Conservation (phyloP, 2,797 vertebrate genomes). For the Eleutherodactylus coqui region DNA sequence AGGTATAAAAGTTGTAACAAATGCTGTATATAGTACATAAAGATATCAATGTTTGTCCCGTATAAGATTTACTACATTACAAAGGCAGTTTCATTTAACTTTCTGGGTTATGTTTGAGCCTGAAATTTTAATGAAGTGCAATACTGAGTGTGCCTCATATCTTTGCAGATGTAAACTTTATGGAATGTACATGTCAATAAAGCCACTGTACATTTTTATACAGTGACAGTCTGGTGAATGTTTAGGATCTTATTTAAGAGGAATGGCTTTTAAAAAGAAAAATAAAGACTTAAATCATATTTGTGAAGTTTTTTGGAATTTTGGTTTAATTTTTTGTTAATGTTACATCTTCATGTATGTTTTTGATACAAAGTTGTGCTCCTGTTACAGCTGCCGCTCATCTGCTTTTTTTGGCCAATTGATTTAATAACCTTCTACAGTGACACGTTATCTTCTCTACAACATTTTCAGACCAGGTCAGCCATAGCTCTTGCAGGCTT, state of each 20-base stretch:
- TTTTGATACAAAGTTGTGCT: neutral
- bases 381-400: neutral
- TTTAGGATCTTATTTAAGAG: constrained; percentile 67
- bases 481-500: too few species aligned
- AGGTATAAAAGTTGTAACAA: constrained; percentile 78
- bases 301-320: constrained; percentile 31
- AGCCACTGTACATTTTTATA: constrained; percentile 99
- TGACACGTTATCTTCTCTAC: too few species aligned
- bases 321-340: neutral
- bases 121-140: constrained; percentile 99
- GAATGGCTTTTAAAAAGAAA: constrained; percentile 63
- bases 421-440: too few species aligned
- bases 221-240: constrained; percentile 84
- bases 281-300: constrained; percentile 62
- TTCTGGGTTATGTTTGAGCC: constrained; percentile 99
- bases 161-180: constrained; percentile 98
- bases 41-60: constrained; percentile 87
- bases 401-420: neutral
- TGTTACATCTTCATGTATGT: neutral
- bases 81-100: constrained; percentile 98
- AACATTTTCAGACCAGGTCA: too few species aligned
- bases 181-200: constrained; percentile 99
- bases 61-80: constrained; percentile 95
- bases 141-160: constrained; percentile 99
- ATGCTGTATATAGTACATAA: constrained; percentile 91